Evolutionary conservation across 2,797 vertebrate genomes (phyloP).

Genomic region (Amblyopsis hoosieri): DNA sequence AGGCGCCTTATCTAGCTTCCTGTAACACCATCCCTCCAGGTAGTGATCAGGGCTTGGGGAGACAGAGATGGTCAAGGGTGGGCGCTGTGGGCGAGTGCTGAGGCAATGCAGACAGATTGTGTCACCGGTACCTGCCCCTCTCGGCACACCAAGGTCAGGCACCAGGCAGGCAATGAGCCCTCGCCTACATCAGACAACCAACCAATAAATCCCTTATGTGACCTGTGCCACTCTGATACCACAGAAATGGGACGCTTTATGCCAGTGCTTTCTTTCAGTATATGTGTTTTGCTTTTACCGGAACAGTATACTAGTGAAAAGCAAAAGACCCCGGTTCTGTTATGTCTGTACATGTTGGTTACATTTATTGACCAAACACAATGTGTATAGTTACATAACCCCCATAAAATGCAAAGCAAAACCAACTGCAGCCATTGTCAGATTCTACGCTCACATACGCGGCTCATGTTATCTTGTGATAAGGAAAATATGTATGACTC

Average conservation of each 20-base stretch:
- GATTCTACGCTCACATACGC: too few relatives aligned
- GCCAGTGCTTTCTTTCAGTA: too few relatives aligned
- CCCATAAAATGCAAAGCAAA: too few relatives aligned
- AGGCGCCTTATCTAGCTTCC: conserved; percentile 73
- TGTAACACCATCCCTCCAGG: conserved; percentile 76
- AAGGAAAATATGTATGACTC: not conserved
- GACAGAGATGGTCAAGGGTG: conserved; percentile 31
- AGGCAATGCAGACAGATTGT: conserved; percentile 79
- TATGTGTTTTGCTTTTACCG: too few relatives aligned
- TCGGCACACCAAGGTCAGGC: conserved; percentile 42
- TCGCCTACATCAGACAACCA: conserved; percentile 16
- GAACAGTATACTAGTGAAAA: not conserved
- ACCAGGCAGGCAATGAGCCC: conserved; percentile 55
- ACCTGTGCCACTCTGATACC: too few relatives aligned
- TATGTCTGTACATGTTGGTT: too few relatives aligned
- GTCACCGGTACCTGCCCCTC: conserved; percentile 16
- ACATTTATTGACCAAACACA: too few relatives aligned
- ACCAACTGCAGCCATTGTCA: too few relatives aligned
- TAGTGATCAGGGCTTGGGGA: conserved; percentile 52
- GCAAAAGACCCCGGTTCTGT: not conserved
- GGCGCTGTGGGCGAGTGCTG: not conserved
- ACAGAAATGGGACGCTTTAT: not conserved
- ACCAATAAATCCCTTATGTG: not conserved
- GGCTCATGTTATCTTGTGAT: not conserved
- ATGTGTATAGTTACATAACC: too few relatives aligned